phyloP scores from a whole-genome alignment of 2,113 vertebrate genomes.

The Mixornis gularis region DNA sequence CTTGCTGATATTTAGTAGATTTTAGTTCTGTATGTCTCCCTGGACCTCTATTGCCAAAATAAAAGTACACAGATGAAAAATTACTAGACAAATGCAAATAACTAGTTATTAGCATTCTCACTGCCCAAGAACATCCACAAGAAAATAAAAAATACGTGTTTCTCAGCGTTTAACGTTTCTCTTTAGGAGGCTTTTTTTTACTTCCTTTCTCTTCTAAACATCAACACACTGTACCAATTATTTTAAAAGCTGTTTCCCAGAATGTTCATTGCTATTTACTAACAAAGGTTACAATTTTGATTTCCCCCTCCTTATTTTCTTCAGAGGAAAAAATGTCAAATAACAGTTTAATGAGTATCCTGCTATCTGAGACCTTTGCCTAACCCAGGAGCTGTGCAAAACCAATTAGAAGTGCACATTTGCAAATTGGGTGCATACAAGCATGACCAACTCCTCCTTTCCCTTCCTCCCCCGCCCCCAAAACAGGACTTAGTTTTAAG shows the following conservation, averaged over 20 bases:
- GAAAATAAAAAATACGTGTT: neutral
- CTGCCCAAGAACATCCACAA: neutral
- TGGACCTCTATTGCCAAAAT: neutral
- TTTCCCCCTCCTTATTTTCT: neutral
- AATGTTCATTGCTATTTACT: conserved; percentile 2
- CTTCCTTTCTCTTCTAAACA: conserved; percentile 1
- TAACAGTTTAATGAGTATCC: conserved; percentile 45
- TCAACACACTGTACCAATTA: conserved; percentile 6
- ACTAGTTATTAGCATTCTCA: neutral
- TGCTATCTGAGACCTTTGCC: conserved; percentile 22
- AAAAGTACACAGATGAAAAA: neutral
- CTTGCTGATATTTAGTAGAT: neutral
- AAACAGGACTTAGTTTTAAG: neutral
- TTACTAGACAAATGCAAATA: neutral
- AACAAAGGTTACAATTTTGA: conserved; percentile 15
- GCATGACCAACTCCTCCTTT: neutral
- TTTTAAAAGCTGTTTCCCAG: neutral
- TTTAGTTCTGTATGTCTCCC: neutral
- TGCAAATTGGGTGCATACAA: conserved; percentile 21
- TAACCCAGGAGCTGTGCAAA: conserved; percentile 15
- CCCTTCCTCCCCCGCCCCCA: rapidly evolving
- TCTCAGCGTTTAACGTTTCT: neutral
- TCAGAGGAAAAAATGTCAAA: neutral
- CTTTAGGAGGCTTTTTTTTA: neutral
- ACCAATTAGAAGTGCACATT: conserved; percentile 39